Evolutionary conservation across 1,140 invertebrate genomes (phyloP).

Genomic region (Lutraria rhynchaena): DNA sequence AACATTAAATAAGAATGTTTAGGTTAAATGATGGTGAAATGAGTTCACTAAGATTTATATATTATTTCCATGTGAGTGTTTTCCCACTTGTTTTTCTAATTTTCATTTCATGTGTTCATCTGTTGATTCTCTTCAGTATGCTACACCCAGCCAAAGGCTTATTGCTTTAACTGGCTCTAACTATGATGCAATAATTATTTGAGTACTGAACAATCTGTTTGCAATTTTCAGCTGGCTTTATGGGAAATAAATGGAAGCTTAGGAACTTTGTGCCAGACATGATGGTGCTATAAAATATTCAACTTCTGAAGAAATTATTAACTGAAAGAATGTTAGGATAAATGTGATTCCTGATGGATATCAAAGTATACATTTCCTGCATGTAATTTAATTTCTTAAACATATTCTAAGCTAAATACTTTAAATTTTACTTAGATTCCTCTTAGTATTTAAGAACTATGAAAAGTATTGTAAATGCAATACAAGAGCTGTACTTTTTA

Average conservation of each 20-base stretch:
- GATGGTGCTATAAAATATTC: conserved; percentile 24
- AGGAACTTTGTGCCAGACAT: conserved; percentile 20
- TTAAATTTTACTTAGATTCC: no score
- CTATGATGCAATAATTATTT: conserved; percentile 25
- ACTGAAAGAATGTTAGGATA: conserved; percentile 9
- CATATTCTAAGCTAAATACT: no score
- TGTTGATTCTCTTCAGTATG: neutral
- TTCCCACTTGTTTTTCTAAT: no score
- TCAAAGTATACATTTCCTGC: conserved; percentile 15
- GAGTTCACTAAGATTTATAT: no score
- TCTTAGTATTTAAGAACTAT: no score
- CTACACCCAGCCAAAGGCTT: conserved; percentile 3
- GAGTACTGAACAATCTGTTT: conserved; percentile 24
- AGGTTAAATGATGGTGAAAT: no score
- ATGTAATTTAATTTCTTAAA: no score
- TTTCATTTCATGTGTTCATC: no score
- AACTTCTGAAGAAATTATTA: conserved; percentile 41
- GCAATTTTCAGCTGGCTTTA: conserved; percentile 33
- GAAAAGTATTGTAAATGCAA: no score
- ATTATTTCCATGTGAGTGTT: no score
- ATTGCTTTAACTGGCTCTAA: neutral
- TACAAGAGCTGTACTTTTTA: no score
- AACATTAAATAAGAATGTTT: no score
- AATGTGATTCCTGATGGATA: conserved; percentile 24
- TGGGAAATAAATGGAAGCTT: conserved; percentile 45